Base-by-base conservation (phyloP, 2,113 vertebrate genomes). In the Ochotona princeps region DNA sequence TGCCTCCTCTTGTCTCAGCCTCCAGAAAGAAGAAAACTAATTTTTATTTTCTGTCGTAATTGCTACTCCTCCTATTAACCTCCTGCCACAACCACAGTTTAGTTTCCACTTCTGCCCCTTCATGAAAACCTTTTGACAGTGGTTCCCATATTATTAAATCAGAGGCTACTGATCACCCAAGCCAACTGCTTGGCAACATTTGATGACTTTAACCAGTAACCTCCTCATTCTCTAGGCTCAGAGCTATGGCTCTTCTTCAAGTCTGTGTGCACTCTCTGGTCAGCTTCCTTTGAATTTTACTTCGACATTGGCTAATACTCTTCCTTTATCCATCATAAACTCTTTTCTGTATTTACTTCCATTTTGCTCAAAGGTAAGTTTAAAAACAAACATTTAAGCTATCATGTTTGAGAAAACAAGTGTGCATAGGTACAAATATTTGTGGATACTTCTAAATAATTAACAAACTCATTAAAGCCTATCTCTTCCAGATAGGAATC, bases 121-220 rank as follows among this genome's bases (percentile, higher is more conserved):
- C 35, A 35, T 18, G 18, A 83, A 79, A 76, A 8, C 32, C 2
- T 30, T 75, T 61, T 83, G 72, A 21, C 3, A 26, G 15, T 4
- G 1, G 44, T 84, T 66, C 44, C n/a, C 26, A 30, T 84, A 35
- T 65, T 32, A 81, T 93, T 89, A 85, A 93, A 32, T 75, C 30
- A 32, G 14, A 73, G 5, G 61, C 23, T 54, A 54, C 7, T 61
- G 26, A 35, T 30, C 18, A 11, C 21, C 17, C 21, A 83, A 79
- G 90, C 8, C 14, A 38, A 20, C 23, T 38, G 17, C 32, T 49
- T 61, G 47, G 38, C 49, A 81, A 21, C 32, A 28, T 23, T 89
- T 61, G 51, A 49, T 28, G 82, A 78, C 90, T 5, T 38, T 44
- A 80, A 86, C 11, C 28, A 70, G 60, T 66, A 81, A 83, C 15